Conservation (phyloP, 2,888 invertebrate genomes). For the Limnephilus auricula region DNA sequence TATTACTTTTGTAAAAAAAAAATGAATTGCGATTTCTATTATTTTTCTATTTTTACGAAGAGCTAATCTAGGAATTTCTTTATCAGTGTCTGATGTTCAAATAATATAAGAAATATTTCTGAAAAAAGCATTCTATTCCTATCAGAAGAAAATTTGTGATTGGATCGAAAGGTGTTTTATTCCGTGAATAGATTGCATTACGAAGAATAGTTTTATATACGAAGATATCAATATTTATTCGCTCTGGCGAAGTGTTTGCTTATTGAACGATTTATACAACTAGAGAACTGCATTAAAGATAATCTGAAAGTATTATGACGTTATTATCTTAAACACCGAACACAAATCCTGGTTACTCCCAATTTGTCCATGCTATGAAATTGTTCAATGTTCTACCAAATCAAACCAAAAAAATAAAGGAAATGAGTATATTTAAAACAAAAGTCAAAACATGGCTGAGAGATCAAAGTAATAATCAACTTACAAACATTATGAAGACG, state of each 20-base stretch:
- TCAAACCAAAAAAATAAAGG: too few species aligned
- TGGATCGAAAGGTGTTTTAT: not conserved
- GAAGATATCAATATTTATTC: not conserved
- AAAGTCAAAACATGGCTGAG: too few species aligned
- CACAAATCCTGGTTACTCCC: too few species aligned
- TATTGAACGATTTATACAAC: not conserved
- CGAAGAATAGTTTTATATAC: not conserved
- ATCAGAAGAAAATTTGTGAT: not conserved
- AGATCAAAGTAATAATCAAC: too few species aligned
- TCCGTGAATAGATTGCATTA: not conserved
- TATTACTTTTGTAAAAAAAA: too few species aligned
- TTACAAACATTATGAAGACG: too few species aligned
- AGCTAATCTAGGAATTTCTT: not conserved
- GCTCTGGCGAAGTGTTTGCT: not conserved
- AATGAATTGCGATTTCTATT: too few species aligned
- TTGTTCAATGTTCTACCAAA: too few species aligned
- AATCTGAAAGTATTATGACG: not conserved
- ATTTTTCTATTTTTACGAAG: too few species aligned
- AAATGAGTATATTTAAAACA: too few species aligned
- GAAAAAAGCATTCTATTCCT: not conserved
- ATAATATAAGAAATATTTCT: not conserved
- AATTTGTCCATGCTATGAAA: too few species aligned
- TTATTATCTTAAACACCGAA: not conserved
- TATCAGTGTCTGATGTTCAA: not conserved
- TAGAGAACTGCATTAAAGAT: not conserved